These are phyloP conservation scores for Noctilio leporinus DNA, from an alignment of 2,113 vertebrate genomes.

Conservation along the genomic window DNA sequence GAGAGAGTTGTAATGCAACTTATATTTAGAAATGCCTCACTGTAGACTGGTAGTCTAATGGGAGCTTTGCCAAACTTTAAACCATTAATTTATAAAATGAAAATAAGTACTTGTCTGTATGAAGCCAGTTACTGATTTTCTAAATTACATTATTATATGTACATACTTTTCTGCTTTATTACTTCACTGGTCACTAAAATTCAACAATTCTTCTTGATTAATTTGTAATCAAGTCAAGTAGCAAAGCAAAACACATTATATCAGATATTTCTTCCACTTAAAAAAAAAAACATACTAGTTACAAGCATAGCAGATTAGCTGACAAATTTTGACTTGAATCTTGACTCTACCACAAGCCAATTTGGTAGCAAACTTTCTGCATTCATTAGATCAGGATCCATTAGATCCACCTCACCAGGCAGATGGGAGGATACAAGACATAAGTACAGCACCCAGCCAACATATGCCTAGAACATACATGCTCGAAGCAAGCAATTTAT, in stretches of 20 bases:
- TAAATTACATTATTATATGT: background rate
- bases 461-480: background rate
- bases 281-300: background rate
- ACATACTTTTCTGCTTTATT: background rate
- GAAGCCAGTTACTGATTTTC: background rate
- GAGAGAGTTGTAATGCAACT: background rate
- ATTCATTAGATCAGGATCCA: background rate
- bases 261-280: background rate
- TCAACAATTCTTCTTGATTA: background rate
- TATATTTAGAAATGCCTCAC: slow-evolving; percentile 24
- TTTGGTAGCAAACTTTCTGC: background rate
- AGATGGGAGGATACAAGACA: background rate
- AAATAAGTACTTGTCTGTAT: slow-evolving; percentile 21
- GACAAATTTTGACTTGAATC: background rate
- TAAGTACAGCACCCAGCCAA: background rate
- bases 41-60: background rate
- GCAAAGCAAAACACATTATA: background rate
- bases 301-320: background rate
- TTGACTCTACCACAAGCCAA: background rate
- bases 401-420: background rate
- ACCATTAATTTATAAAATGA: slow-evolving; percentile 6
- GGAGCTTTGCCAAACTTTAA: background rate
- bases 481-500: background rate
- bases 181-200: background rate
- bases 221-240: background rate